phyloP scores from a whole-genome alignment of 2,888 invertebrate genomes.

The Lysandra coridon region DNA sequence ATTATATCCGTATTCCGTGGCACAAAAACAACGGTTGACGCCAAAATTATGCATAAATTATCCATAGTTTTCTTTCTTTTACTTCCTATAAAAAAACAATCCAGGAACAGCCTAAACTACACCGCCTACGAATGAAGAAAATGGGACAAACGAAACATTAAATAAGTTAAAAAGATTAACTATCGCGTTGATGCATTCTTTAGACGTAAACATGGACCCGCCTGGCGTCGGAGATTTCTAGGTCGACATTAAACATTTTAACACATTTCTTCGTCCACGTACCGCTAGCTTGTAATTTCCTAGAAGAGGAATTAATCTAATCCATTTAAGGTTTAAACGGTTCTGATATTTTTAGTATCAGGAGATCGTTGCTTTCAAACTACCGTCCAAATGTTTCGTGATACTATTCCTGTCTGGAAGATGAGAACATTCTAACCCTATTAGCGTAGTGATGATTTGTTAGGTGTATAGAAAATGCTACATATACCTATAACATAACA shows the following conservation, averaged over 20 bases:
- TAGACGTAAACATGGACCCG: slow-evolving; percentile 58
- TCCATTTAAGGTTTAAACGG: slow-evolving; percentile 44
- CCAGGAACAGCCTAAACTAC: neutral
- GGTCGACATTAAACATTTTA: slow-evolving; percentile 63
- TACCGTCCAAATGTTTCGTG: neutral
- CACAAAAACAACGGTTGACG: neutral
- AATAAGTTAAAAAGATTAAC: slow-evolving; percentile 9
- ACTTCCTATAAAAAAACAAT: neutral
- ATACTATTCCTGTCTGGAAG: neutral
- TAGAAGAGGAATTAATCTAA: slow-evolving; percentile 46
- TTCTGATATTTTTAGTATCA: slow-evolving; percentile 43
- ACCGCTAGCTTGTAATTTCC: slow-evolving; percentile 48
- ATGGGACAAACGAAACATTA: neutral
- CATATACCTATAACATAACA: neutral
- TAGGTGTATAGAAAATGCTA: no score
- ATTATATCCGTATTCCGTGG: neutral
- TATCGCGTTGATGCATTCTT: slow-evolving; percentile 22
- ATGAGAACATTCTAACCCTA: neutral
- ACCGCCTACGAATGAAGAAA: neutral
- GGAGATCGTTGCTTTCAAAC: neutral
- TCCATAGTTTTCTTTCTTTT: neutral
- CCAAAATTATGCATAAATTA: neutral
- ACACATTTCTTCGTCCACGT: slow-evolving; percentile 60
- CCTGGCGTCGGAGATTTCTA: slow-evolving; percentile 54
- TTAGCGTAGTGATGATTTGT: neutral